Percentiles rank a stretch among this genome's conserved stretches.
Conservation (phyloP, 2,888 invertebrate species). For the Lutraria lutraria region DNA sequence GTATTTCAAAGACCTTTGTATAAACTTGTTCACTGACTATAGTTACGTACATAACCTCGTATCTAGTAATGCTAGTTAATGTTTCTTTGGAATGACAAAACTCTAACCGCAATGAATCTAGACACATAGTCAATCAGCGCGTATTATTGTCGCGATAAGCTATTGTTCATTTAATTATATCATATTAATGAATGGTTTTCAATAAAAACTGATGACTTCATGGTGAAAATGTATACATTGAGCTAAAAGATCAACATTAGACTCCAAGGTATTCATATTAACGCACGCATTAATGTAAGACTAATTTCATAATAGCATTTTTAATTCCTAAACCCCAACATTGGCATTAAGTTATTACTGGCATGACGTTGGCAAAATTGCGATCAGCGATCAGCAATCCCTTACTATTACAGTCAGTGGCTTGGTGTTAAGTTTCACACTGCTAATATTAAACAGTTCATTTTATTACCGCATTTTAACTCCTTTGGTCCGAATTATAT, state of each 20-base stretch:
- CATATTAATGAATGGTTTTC: neutral
- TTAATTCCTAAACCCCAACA: neutral
- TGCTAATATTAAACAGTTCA: neutral
- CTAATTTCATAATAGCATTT: neutral
- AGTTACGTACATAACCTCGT: neutral
- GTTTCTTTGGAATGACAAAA: neutral
- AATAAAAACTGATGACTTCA: conserved; percentile 7
- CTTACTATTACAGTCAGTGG: neutral
- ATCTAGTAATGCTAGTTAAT: neutral
- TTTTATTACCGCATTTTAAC: neutral
- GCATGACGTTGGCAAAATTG: conserved; percentile 20
- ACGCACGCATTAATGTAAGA: neutral
- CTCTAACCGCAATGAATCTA: neutral
- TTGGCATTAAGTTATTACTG: neutral
- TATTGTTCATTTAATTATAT: neutral
- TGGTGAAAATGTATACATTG: neutral
- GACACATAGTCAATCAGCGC: neutral
- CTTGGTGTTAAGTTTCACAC: conserved; percentile 12
- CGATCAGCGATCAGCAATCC: neutral
- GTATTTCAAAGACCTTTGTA: neutral
- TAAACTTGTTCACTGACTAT: neutral
- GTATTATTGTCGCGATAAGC: neutral
- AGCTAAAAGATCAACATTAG: neutral
- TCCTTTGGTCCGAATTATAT: neutral
- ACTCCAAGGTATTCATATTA: neutral